Evolutionary conservation across 1,140 invertebrate species (phyloP).

Genomic region (Drosophila subpulchrella): DNA sequence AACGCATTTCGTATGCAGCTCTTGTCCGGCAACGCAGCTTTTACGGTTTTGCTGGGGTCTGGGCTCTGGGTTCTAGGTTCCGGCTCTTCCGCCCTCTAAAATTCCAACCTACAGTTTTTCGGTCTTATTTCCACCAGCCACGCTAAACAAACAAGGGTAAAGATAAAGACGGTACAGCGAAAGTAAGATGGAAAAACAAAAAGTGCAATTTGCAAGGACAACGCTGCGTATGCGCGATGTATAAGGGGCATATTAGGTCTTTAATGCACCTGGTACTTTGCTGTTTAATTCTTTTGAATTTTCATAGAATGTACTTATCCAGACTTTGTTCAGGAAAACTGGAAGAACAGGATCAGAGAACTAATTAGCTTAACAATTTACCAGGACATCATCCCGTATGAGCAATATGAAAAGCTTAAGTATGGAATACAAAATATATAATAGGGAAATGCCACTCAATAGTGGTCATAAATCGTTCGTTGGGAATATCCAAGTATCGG

Average conservation of each 20-base stretch:
- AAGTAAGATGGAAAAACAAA: slow-evolving; percentile 12
- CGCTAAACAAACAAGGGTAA: slow-evolving; percentile 29
- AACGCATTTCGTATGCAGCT: slow-evolving; percentile 69
- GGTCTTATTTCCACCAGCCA: slow-evolving; percentile 22
- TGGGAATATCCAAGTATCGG: neutral
- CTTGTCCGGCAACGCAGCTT: slow-evolving; percentile 63
- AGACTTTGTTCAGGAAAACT: too few relatives aligned
- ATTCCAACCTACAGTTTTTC: neutral
- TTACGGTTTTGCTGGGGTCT: slow-evolving; percentile 22
- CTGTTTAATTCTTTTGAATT: neutral
- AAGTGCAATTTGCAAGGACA: slow-evolving; percentile 37
- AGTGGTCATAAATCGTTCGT: too few relatives aligned
- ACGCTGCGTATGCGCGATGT: slow-evolving; percentile 53
- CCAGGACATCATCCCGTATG: too few relatives aligned
- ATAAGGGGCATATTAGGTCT: neutral
- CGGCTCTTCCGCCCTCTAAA: slow-evolving; percentile 1
- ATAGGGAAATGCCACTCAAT: too few relatives aligned
- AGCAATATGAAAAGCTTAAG: too few relatives aligned
- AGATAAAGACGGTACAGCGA: slow-evolving; percentile 6
- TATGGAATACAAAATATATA: too few relatives aligned
- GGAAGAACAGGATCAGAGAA: too few relatives aligned
- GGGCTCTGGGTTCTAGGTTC: slow-evolving; percentile 6
- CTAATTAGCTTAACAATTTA: too few relatives aligned
- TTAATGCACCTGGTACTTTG: neutral
- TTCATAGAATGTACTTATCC: neutral